Evolutionary conservation across 2,113 vertebrate species (phyloP).

Genomic region (Empidonax traillii): DNA sequence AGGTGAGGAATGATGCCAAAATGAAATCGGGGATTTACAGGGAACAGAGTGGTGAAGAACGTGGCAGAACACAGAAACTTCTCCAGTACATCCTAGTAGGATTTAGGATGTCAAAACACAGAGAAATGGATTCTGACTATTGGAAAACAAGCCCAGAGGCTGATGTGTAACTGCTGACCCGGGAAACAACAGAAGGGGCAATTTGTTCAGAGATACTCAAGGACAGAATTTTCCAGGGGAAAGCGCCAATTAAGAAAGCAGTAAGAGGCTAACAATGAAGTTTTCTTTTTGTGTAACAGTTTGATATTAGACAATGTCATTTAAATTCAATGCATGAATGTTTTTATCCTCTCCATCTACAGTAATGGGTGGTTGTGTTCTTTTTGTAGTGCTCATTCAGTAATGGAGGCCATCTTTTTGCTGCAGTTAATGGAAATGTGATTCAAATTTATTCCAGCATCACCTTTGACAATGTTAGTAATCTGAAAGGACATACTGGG

Average conservation of each 20-base stretch:
- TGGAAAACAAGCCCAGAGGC: not conserved
- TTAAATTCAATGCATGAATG: not conserved
- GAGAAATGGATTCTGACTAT: not conserved
- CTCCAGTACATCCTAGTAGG: not conserved
- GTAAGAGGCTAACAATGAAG: not conserved
- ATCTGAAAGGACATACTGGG: conserved; percentile 91
- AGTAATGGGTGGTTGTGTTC: conserved; percentile 6
- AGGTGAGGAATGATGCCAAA: conserved; percentile 75
- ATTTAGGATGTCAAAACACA: not conserved
- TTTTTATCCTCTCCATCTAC: not conserved
- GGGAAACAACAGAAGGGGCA: not conserved
- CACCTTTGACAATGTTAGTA: conserved; percentile 86
- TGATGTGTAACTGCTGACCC: not conserved
- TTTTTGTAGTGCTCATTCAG: conserved; percentile 87
- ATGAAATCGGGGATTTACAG: not conserved
- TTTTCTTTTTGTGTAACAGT: not conserved
- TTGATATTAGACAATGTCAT: not conserved
- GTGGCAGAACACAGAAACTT: not conserved
- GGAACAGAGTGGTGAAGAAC: not conserved
- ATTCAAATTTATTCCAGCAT: conserved; percentile 90
- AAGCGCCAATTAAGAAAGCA: not conserved
- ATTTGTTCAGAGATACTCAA: not conserved
- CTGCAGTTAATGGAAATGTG: conserved; percentile 88
- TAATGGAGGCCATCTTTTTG: conserved; percentile 91
- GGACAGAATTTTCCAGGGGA: not conserved